Evolutionary conservation across 2,113 vertebrate genomes (phyloP), one percentile per base, ranked within the genome.

Genomic region (Acanthochromis polyacanthus): DNA sequence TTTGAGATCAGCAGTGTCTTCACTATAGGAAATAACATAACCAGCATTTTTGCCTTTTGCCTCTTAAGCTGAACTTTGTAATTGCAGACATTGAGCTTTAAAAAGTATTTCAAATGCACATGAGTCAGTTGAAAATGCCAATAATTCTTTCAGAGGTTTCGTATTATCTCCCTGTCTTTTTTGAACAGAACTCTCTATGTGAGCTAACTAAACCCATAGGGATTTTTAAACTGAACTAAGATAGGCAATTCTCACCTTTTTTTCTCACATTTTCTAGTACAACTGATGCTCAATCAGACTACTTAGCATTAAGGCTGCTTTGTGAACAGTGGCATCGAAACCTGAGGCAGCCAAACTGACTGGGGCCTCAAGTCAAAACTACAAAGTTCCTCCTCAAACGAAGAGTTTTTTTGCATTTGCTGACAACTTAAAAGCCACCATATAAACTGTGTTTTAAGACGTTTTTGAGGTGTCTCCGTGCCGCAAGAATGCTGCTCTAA

Each of bases 361-460:
- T 60, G 5, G 8, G 51, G 51, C 53, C 25, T 65, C 6, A 10
- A 3, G 30, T 28, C 1, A 55, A n/a, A 60, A 38, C 16, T 17
- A 62, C 11, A 48, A 38, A 28, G 10, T 56, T 20, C 1, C 9
- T 48, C n/a, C 20, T 23, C 11, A 8, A 30, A 4, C 22, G 43
- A 10, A 25, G 16, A 10, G 4, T 75, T 25, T 22, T 30, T 16
- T 59, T 48, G 43, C 36, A 32, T 28, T 17, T 19, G 25, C 3
- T 25, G 16, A 28, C 28, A n/a, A 22, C 32, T 60, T 28, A 17
- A 75, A 63, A 60, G 23, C 62, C 28, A 2, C 48, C 10, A 59
- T 22, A 28, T 55, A 57, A 46, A 51, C 15, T 19, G 16, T 55
- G 32, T 17, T 62, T 58, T 58, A 25, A 75, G 30, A 57, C 19